Percentiles rank a stretch among this genome's conserved stretches.
Conservation (phyloP, 2,113 vertebrate species). For the Trematomus loennbergii region DNA sequence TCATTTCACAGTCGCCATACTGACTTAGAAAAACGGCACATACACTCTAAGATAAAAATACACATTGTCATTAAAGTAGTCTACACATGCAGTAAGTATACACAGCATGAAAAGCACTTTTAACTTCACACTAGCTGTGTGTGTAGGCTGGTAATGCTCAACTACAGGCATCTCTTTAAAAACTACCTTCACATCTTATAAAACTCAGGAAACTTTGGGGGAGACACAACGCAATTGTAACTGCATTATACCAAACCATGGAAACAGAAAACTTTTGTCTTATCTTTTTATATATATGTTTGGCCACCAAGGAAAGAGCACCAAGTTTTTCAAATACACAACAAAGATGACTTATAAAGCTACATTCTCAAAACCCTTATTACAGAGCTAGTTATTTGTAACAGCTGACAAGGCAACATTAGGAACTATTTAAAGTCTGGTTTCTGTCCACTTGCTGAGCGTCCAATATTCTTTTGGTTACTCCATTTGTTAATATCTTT, state of each 20-base stretch:
- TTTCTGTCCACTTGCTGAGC: background rate
- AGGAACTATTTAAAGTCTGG: background rate
- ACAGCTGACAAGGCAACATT: background rate
- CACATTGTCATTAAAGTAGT: background rate
- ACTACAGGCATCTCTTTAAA: background rate
- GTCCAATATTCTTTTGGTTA: background rate
- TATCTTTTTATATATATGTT: too few species aligned
- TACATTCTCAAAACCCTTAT: fast-evolving
- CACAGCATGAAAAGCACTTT: background rate
- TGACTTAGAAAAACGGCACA: conserved; percentile 23
- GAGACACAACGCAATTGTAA: background rate
- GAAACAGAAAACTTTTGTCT: background rate
- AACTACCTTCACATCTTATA: background rate
- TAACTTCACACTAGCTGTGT: background rate
- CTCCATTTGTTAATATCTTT: background rate
- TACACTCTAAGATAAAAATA: conserved; percentile 14
- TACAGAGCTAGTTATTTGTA: background rate
- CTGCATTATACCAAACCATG: background rate
- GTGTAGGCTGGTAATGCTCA: background rate
- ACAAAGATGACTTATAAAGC: too few species aligned
- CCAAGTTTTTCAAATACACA: too few species aligned
- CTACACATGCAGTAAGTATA: background rate
- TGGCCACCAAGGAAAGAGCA: background rate
- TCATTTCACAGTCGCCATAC: conserved; percentile 22
- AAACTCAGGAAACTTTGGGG: background rate